Percentiles rank a stretch among this genome's conserved stretches.
These are phyloP conservation scores for Falco novaeseelandiae DNA, from an alignment of 2,797 vertebrate species.

Conservation along the genomic window DNA sequence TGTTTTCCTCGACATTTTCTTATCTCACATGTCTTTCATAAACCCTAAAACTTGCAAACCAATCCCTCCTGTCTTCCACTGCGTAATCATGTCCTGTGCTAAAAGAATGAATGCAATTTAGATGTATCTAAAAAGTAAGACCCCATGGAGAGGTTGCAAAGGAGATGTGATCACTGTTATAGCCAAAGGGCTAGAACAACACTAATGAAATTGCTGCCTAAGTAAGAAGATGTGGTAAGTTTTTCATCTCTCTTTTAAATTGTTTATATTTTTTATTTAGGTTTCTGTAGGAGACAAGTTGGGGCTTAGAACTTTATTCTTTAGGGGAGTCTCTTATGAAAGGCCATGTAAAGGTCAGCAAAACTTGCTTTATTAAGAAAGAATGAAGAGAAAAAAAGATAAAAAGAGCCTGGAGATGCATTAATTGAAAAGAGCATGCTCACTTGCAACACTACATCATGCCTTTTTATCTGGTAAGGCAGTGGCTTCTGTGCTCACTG, in stretches of 20 bases:
- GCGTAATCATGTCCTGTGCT: not conserved
- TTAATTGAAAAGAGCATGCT: not conserved
- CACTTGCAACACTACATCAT: not conserved
- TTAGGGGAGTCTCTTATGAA: not conserved
- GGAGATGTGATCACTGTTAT: not conserved
- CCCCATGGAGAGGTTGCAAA: not conserved
- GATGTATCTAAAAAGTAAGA: conserved; percentile 10
- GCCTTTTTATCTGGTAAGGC: not conserved
- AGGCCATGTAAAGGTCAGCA: not conserved
- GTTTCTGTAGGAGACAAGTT: not conserved
- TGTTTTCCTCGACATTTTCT: conserved; percentile 51
- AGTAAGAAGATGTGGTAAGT: not conserved
- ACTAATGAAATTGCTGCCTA: not conserved
- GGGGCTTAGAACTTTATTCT: not conserved
- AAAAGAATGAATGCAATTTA: conserved; percentile 7
- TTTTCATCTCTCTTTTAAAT: not conserved
- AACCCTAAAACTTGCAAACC: conserved; percentile 24
- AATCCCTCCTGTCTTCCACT: conserved; percentile 3
- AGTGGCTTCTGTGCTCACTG: not conserved
- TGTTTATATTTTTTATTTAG: not conserved
- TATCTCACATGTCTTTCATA: conserved; percentile 45
- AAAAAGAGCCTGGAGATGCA: not conserved
- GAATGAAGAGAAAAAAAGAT: not conserved
- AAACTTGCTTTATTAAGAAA: conserved; percentile 7
- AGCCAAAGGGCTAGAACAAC: not conserved